Evolutionary conservation across 2,113 vertebrate species (phyloP), one percentile per base, ranked within the genome.

Genomic region (Actinemys pallida): DNA sequence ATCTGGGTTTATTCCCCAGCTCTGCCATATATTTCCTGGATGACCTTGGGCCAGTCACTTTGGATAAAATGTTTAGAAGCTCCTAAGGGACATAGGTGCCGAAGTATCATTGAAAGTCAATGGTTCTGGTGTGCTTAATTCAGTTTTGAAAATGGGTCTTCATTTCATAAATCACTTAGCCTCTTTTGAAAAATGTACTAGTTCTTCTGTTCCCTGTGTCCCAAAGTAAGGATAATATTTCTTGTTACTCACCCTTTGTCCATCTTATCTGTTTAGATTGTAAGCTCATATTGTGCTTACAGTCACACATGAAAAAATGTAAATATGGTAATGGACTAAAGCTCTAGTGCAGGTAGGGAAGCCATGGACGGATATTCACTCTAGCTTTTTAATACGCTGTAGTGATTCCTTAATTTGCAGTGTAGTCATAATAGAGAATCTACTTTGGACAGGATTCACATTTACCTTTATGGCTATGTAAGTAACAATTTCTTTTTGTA

Each of bases 1-100:
- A 94, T 96, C 57, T 94, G 95, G 95, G 96, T 98, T 97, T 96
- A 96, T 96, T 97, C 96, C 94, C 92, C 93, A 97, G 91, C 94
- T 96, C 95, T 96, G 87, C 87, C 95, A 72, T 82, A 96, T 92
- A 96, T 95, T 96, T 97, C 95, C 97, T 96, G 62, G 92, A 92
- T 1, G 92, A 96, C 93, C 94, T 90, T 39, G 1, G 92, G 90
- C 93, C 90, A 91, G 87, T 95, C 96, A 86, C 93, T 94, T 56
- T 89, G 93, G 92, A 88, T 95, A 89, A 92, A 95, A 87, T 42
- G 87, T 49, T 76, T 88, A 96, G 85, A 96, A 96, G 80, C 52
- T 92, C 89, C 94, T 14, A 47, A 24, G 20, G 25, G 11, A 25
- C 42, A 47, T 14, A 14, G 42, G 24, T 72, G 65, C 19, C n/a